Conservation (phyloP, 2,797 vertebrate species). For the Pagetopsis macropterus region DNA sequence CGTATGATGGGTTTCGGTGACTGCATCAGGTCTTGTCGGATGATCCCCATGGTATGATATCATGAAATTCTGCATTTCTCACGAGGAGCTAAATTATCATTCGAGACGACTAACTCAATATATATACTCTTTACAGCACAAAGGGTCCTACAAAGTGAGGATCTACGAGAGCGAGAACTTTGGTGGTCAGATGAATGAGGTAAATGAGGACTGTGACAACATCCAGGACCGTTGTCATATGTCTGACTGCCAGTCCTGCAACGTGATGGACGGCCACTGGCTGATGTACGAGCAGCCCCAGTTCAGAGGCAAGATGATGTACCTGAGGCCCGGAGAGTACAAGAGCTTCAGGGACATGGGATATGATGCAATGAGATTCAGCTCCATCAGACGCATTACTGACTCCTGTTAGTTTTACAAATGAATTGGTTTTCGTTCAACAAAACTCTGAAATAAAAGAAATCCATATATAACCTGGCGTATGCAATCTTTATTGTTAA, state of each 20-base stretch:
- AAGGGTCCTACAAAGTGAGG: conserved; percentile 65
- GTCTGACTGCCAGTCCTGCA: conserved; percentile 70
- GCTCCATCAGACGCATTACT: conserved; percentile 71
- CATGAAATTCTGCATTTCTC: neutral
- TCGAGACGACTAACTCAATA: neutral
- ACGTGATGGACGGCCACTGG: conserved; percentile 80
- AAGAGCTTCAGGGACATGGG: conserved; percentile 72
- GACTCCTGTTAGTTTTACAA: conserved; percentile 64
- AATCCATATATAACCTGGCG: neutral
- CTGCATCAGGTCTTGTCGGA: conserved; percentile 71
- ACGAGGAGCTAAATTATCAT: neutral
- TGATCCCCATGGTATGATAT: conserved; percentile 64
- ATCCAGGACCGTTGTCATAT: conserved; percentile 69
- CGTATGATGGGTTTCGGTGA: conserved; percentile 68
- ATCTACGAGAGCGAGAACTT: conserved; percentile 74
- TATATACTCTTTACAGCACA: conserved; percentile 52
- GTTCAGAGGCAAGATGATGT: conserved; percentile 74
- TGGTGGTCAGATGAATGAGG: conserved; percentile 61
- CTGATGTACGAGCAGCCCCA: conserved; percentile 77
- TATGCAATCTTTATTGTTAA: neutral
- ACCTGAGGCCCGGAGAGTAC: conserved; percentile 81
- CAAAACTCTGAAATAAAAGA: conserved; percentile 26
- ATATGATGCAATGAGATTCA: conserved; percentile 60
- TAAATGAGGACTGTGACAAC: conserved; percentile 71
- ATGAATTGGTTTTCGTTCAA: neutral